These are phyloP conservation scores for Neogobius melanostomus DNA, from an alignment of 2,113 vertebrate genomes.

Conservation along the genomic window DNA sequence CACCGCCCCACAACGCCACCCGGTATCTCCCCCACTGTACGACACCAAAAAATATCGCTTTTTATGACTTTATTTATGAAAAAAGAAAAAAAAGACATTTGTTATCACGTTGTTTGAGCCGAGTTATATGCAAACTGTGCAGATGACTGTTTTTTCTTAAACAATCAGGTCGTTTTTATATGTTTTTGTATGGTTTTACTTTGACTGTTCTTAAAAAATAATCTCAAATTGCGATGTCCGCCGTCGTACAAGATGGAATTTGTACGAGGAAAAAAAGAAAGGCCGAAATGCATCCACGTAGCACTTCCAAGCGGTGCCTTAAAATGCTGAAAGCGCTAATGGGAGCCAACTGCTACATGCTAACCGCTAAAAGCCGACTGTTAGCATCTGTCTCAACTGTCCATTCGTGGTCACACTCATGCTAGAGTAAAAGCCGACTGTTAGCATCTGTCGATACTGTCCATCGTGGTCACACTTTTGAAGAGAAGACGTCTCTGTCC, in stretches of 20 bases:
- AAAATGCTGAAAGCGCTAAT: neutral
- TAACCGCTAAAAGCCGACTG: neutral
- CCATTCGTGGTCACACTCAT: neutral
- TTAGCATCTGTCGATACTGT: neutral
- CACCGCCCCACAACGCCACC: neutral
- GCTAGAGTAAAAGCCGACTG: neutral
- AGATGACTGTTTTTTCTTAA: neutral
- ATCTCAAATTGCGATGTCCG: neutral
- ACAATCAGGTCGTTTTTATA: conserved; percentile 7
- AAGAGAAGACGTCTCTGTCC: neutral
- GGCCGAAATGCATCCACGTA: neutral
- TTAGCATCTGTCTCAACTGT: neutral
- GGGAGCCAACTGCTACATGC: neutral
- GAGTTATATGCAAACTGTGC: neutral
- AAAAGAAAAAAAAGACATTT: neutral
- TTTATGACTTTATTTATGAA: neutral
- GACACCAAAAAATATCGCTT: neutral
- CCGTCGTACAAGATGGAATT: neutral
- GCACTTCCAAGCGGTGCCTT: conserved; percentile 1
- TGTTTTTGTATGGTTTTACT: neutral
- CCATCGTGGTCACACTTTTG: neutral
- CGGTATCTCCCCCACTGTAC: neutral
- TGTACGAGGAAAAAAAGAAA: neutral
- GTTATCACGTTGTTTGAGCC: neutral
- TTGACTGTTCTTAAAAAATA: neutral